phyloP scores from a whole-genome alignment of 2,888 invertebrate genomes.

The Xestia rhomboidea region DNA sequence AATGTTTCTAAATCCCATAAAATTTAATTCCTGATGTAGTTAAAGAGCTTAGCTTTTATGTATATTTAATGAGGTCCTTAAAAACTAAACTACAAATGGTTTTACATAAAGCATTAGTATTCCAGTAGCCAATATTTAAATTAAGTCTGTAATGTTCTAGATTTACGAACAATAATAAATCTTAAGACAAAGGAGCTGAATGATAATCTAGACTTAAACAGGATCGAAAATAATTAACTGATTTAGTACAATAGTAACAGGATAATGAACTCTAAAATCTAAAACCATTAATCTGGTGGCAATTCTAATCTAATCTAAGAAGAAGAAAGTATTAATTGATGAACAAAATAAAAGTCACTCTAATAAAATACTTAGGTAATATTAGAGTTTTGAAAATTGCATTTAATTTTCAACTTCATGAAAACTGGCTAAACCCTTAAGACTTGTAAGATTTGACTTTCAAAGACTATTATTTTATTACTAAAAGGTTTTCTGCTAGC shows the following conservation, averaged over 20 bases:
- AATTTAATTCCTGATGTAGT: neutral
- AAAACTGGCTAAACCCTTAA: neutral
- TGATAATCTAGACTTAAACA: conserved; percentile 6
- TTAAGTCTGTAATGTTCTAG: neutral
- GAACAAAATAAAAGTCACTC: neutral
- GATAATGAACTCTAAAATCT: neutral
- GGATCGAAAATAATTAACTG: neutral
- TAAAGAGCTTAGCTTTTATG: neutral
- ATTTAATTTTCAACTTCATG: conserved; percentile 1
- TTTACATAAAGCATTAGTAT: neutral
- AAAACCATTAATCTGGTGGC: neutral
- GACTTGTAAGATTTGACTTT: neutral
- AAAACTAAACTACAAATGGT: neutral
- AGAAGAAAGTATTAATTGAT: neutral
- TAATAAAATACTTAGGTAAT: neutral
- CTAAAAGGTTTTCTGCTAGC: neutral
- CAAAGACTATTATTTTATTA: neutral
- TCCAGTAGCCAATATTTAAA: neutral
- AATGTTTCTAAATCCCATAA: too few relatives aligned
- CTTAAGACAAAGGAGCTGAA: neutral
- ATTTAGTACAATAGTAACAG: neutral
- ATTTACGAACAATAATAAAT: neutral
- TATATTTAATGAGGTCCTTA: neutral
- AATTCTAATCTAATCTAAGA: neutral
- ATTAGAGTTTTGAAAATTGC: neutral